Base-by-base conservation (phyloP, 2,888 invertebrate species). In the Apamea monoglypha region DNA sequence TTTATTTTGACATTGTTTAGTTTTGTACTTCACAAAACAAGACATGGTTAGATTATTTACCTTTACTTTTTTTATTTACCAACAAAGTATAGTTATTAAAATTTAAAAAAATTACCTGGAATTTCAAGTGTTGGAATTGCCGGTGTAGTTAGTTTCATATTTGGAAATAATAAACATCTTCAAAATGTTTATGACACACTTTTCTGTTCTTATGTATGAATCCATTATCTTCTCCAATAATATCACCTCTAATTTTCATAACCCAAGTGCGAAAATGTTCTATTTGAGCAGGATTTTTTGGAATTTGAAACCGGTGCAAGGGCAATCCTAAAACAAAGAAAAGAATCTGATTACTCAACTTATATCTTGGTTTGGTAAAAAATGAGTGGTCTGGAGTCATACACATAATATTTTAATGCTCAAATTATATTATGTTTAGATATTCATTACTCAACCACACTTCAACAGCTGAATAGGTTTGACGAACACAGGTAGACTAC, bases 271-370 rank as follows among this genome's bases (percentile, higher is more conserved):
- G 53, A 70, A 70, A 70, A 56, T 16, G n/a, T 40, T 70, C 36
- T n/a, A 70, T 18, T 56, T 56, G 36, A n/a, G 56, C n/a, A 56
- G 53, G 56, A 56, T 70, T 70, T 7, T 56, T 71, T 25, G 36
- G 70, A 25, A 56, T 70, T 56, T 56, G 70, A 70, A 70, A 70
- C 53, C 70, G 36, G 56, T 72, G 77, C 53, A 72, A 76, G 18
- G 50, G 69, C 56, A 71, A 56, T 40, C 71, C 40, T 56, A n/a
- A 40, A 71, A 56, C 56, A n/a, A 44, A 44, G 10, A 44, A 44
- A 44, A 44, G 1, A 44, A 12, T 44, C 40, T 44, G 40, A 44
- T n/a, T 44, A n/a, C n/a, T n/a, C n/a, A n/a, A n/a, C n/a, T n/a
- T n/a, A n/a, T n/a, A n/a, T n/a, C n/a, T n/a, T n/a, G n/a, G n/a